A percentile compares a stretch with the other conserved stretches of the same genome.
Conservation (phyloP, 2,888 invertebrate species). For the Lasioglossum leucozonium region DNA sequence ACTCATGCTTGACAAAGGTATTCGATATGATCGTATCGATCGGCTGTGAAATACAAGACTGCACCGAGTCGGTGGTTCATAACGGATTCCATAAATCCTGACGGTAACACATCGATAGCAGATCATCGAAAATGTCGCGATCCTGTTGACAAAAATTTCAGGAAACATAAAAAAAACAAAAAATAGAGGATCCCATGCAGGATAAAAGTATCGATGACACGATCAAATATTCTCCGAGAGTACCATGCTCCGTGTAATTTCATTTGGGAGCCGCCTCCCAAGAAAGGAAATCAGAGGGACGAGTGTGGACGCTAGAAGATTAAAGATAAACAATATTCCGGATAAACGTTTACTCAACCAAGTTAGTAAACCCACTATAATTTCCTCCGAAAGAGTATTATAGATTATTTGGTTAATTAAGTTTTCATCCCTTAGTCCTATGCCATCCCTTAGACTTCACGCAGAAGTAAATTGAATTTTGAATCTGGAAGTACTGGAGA, state of each 20-base stretch:
- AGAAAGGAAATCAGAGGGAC: background rate
- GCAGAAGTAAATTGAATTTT: background rate
- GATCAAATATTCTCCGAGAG: background rate
- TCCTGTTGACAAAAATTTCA: background rate
- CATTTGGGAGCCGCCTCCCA: background rate
- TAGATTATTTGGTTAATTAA: background rate
- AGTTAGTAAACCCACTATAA: background rate
- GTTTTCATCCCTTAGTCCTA: background rate
- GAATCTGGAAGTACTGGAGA: background rate
- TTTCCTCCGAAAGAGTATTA: background rate
- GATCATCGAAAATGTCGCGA: background rate
- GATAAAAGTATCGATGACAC: conserved; percentile 1
- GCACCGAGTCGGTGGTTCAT: background rate
- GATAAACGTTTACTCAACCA: background rate
- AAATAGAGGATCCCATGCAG: too few species aligned
- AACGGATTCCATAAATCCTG: conserved; percentile 30
- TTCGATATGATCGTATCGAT: conserved; percentile 53
- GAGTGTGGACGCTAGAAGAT: conserved; percentile 31
- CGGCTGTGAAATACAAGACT: conserved; percentile 29
- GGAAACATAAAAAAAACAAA: background rate
- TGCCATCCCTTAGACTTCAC: background rate
- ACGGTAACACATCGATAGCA: background rate
- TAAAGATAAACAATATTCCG: conserved; percentile 39
- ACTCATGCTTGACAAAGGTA: conserved; percentile 50
- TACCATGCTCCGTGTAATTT: background rate